phyloP scores from a whole-genome alignment of 2,888 invertebrate genomes.

The Orchesellides sinensis region DNA sequence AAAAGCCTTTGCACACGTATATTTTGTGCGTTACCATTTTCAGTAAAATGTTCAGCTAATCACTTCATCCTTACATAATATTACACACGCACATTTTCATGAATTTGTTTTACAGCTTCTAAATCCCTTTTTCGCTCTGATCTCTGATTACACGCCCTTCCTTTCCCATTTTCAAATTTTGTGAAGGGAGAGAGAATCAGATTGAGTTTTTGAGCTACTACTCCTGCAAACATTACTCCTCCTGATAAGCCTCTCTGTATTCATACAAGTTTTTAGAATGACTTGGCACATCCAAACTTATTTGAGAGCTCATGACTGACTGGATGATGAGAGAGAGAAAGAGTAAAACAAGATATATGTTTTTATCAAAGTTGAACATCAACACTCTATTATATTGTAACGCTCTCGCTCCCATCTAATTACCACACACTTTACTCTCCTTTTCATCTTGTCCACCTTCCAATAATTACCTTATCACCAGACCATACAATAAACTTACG shows the following conservation, averaged over 20 bases:
- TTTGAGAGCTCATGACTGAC: conserved; percentile 5
- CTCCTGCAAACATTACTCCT: too few species aligned
- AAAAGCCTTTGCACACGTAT: not conserved
- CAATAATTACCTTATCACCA: conserved; percentile 60
- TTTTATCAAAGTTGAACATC: conserved; percentile 60
- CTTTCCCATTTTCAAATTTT: conserved; percentile 15
- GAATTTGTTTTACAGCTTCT: conserved; percentile 4
- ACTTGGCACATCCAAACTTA: not conserved
- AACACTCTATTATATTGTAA: conserved; percentile 61
- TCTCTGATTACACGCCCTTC: conserved; percentile 20
- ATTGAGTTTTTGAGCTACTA: conserved; percentile 27
- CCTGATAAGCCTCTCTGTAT: not conserved
- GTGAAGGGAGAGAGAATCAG: not conserved
- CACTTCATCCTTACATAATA: conserved; percentile 2
- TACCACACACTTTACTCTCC: conserved; percentile 57
- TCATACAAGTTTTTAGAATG: not conserved
- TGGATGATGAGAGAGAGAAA: not conserved
- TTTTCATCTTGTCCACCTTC: conserved; percentile 61
- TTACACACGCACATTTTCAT: not conserved
- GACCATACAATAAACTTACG: not conserved
- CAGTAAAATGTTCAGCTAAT: not conserved
- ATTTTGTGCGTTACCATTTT: not conserved
- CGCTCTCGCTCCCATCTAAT: conserved; percentile 36
- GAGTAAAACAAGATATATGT: conserved; percentile 57
- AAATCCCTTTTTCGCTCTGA: not conserved